phyloP scores from a whole-genome alignment of 2,888 invertebrate genomes.

The Euplagia quadripunctaria region DNA sequence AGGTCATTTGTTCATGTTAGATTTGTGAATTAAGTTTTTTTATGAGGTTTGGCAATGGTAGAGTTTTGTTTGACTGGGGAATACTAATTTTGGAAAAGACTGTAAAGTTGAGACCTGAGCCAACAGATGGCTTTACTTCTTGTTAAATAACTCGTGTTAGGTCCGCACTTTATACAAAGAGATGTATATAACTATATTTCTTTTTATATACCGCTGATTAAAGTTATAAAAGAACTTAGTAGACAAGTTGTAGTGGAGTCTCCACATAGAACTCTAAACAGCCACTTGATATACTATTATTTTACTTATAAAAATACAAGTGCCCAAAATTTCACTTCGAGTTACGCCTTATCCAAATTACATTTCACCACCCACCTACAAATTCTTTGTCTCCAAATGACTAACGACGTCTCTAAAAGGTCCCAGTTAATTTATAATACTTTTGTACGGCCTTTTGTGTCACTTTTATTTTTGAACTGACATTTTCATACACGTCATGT shows the following conservation, averaged over 20 bases:
- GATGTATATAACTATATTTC: background rate
- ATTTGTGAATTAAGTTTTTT: background rate
- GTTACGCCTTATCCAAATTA: background rate
- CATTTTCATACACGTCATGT: slow-evolving; percentile 29
- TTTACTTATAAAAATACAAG: too few relatives aligned
- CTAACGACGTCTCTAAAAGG: slow-evolving; percentile 51
- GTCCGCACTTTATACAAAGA: background rate
- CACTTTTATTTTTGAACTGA: slow-evolving; percentile 31
- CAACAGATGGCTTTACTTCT: background rate
- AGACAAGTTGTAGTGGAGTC: too few relatives aligned
- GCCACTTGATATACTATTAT: too few relatives aligned
- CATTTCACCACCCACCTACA: slow-evolving; percentile 11
- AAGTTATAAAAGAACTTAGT: too few relatives aligned
- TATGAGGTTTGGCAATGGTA: too few relatives aligned
- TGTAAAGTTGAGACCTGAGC: too few relatives aligned
- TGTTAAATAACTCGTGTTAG: background rate
- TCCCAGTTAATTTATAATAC: slow-evolving; percentile 49
- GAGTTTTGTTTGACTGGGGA: too few relatives aligned
- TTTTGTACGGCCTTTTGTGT: slow-evolving; percentile 44
- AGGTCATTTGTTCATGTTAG: background rate
- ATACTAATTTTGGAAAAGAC: too few relatives aligned
- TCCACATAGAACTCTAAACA: too few relatives aligned
- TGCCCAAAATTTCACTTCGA: too few relatives aligned
- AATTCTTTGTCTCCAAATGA: slow-evolving; percentile 46
- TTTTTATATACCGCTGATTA: background rate